Percentiles rank a stretch among this genome's conserved stretches.
phyloP scores from a whole-genome alignment of 2,113 vertebrate species.

The Cyphomyrus plagiostoma region DNA sequence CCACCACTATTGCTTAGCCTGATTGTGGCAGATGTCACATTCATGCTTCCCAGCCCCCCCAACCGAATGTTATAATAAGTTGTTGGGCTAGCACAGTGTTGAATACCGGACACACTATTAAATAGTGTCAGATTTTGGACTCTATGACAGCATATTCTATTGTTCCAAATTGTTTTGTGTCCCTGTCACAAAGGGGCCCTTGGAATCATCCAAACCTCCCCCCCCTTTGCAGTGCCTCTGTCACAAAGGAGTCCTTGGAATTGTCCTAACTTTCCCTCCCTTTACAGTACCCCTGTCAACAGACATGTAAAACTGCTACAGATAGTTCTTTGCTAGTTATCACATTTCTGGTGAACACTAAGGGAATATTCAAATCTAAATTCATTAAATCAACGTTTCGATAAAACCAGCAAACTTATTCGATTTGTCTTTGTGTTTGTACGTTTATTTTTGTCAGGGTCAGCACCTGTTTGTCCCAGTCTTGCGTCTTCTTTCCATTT shows the following conservation, averaged over 20 bases:
- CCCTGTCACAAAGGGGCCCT: not conserved
- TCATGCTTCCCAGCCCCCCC: too few relatives aligned
- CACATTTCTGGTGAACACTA: not conserved
- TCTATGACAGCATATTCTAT: not conserved
- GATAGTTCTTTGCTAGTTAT: not conserved
- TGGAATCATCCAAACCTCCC: not conserved
- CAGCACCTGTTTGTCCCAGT: too few relatives aligned
- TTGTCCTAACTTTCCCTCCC: not conserved
- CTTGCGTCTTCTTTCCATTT: too few relatives aligned
- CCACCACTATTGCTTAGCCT: too few relatives aligned
- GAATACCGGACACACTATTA: not conserved
- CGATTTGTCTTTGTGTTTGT: not conserved
- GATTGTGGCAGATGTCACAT: too few relatives aligned
- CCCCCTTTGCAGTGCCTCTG: not conserved
- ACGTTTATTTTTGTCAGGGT: not conserved
- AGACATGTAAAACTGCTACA: not conserved
- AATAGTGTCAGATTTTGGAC: not conserved
- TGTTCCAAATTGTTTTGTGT: not conserved
- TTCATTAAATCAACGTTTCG: not conserved
- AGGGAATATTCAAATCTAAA: not conserved
- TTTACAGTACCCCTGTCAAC: not conserved
- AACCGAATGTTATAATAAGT: too few relatives aligned
- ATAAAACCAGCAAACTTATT: not conserved
- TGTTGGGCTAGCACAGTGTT: not conserved
- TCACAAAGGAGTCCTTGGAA: not conserved